phyloP scores from a whole-genome alignment of 2,888 invertebrate genomes.

The Argyra leucocephala region DNA sequence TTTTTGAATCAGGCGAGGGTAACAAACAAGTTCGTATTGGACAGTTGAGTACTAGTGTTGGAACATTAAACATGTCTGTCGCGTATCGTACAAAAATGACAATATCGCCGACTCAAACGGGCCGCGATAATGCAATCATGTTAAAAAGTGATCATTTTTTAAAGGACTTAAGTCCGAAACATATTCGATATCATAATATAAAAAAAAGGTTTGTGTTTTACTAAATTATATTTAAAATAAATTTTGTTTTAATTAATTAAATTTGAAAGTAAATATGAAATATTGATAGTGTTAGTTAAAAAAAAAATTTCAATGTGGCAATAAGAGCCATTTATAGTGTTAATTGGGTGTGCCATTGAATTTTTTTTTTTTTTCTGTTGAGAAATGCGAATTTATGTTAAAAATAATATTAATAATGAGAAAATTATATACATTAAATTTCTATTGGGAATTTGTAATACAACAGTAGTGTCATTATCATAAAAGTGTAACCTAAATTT shows the following conservation, averaged over 20 bases:
- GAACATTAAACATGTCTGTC: conserved; percentile 71
- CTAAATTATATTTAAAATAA: not conserved
- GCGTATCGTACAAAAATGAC: conserved; percentile 87
- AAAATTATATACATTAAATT: too few species aligned
- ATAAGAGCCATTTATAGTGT: not conserved
- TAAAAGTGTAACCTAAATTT: too few species aligned
- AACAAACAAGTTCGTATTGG: conserved; percentile 73
- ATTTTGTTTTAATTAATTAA: not conserved
- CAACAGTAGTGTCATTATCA: too few species aligned
- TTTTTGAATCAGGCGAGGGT: conserved; percentile 56
- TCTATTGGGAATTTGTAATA: too few species aligned
- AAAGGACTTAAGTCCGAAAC: conserved; percentile 61
- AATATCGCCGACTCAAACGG: conserved; percentile 68
- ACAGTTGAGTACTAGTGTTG: conserved; percentile 76
- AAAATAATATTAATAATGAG: too few species aligned
- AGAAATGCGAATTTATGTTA: too few species aligned
- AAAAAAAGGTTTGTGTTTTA: conserved; percentile 47
- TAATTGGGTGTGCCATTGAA: conserved; percentile 13
- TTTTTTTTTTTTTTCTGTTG: not conserved
- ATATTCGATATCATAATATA: conserved; percentile 45
- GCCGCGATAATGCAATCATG: conserved; percentile 63
- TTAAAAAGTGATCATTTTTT: conserved; percentile 86
- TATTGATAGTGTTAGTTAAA: not conserved
- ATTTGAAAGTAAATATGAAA: not conserved
- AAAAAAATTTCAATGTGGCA: not conserved